phyloP scores from a whole-genome alignment of 2,797 vertebrate species.

The Sylvia borin region DNA sequence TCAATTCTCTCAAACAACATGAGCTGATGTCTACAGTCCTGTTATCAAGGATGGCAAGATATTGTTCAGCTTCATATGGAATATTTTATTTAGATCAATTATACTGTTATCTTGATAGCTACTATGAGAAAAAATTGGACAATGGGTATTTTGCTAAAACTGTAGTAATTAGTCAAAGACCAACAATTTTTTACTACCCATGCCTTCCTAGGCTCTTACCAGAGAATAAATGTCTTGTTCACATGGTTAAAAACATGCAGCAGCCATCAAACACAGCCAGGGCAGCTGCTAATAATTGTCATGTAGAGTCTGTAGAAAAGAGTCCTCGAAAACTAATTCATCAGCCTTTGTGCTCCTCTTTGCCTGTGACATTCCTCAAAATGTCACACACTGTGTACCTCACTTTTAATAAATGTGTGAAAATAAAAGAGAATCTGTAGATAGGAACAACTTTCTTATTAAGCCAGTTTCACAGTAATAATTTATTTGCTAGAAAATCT shows the following conservation, averaged over 20 bases:
- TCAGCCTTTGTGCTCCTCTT: not conserved
- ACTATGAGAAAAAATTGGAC: not conserved
- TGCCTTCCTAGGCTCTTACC: not conserved
- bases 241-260: not conserved
- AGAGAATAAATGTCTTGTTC: not conserved
- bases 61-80: not conserved
- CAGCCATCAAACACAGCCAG: not conserved
- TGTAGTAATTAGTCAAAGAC: not conserved
- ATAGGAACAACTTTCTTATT: not conserved
- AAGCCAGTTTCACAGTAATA: not conserved
- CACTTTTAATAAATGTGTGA: not conserved
- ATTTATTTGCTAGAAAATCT: slow-evolving; percentile 13
- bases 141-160: not conserved
- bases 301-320: not conserved
- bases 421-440: not conserved
- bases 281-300: not conserved
- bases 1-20: not conserved
- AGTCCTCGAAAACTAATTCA: not conserved
- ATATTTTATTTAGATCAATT: not conserved
- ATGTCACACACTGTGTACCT: not conserved
- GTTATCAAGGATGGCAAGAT: not conserved
- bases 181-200: not conserved
- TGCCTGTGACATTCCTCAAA: not conserved
- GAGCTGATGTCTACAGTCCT: not conserved
- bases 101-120: not conserved